A percentile compares a stretch with the other conserved stretches of the same genome.
Conservation (phyloP, 1,140 invertebrate genomes). For the Papilio machaon region DNA sequence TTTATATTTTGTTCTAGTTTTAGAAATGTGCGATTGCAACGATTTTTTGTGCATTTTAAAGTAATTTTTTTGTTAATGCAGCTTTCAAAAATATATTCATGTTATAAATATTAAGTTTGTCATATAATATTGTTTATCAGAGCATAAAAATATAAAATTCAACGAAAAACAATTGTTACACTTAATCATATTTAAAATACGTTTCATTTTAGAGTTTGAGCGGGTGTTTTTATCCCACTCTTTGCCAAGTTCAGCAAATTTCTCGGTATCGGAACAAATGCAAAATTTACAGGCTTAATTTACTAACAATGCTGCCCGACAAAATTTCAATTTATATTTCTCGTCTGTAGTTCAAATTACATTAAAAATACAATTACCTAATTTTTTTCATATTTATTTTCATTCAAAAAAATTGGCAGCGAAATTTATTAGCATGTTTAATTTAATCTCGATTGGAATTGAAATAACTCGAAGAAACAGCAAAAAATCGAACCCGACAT, state of each 20-base stretch:
- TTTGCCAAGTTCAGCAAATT: background rate
- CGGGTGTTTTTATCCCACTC: background rate
- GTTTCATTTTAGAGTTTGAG: too few relatives aligned
- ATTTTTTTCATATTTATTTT: background rate
- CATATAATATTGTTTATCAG: too few relatives aligned
- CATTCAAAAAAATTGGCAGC: background rate
- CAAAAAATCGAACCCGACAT: background rate
- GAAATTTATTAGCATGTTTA: background rate
- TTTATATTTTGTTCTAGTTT: background rate
- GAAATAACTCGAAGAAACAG: background rate
- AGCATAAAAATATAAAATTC: too few relatives aligned
- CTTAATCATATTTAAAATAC: too few relatives aligned
- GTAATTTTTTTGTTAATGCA: too few relatives aligned
- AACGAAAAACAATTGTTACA: too few relatives aligned
- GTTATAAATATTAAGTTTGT: too few relatives aligned
- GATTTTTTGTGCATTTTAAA: background rate
- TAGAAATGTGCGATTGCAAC: background rate
- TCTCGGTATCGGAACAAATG: background rate
- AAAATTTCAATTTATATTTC: background rate
- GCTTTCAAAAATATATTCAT: too few relatives aligned
- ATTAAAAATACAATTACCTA: background rate
- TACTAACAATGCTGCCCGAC: background rate
- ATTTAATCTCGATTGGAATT: background rate
- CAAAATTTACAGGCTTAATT: background rate
- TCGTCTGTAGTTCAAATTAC: background rate